These are phyloP conservation scores for Saccopteryx leptura DNA, from an alignment of 2,113 vertebrate genomes.

Conservation along the genomic window DNA sequence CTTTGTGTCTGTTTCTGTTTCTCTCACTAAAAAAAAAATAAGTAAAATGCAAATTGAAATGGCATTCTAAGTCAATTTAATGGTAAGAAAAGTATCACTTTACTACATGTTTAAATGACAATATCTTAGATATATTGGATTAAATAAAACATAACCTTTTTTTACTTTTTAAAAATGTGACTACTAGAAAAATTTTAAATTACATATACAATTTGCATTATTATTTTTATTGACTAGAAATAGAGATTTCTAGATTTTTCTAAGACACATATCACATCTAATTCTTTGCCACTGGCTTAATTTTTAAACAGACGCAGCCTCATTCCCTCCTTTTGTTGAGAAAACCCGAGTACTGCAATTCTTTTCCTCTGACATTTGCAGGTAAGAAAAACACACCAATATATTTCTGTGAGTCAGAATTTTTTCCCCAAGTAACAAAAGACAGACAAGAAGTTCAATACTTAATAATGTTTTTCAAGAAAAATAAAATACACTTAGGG, in stretches of 20 bases:
- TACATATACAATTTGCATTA: background rate
- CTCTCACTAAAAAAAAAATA: too few species aligned
- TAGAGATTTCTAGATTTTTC: background rate
- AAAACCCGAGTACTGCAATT: slow-evolving; percentile 90
- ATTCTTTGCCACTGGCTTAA: background rate
- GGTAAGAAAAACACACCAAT: slow-evolving; percentile 87
- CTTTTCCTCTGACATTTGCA: slow-evolving; percentile 98
- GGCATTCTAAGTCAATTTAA: background rate
- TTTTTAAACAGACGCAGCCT: slow-evolving; percentile 92
- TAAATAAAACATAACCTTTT: background rate
- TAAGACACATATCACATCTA: background rate
- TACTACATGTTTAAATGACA: background rate
- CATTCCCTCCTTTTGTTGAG: slow-evolving; percentile 94
- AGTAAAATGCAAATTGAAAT: background rate
- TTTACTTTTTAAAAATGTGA: background rate
- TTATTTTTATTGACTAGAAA: background rate
- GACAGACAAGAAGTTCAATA: background rate
- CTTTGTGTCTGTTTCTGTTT: too few species aligned
- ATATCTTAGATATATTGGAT: background rate
- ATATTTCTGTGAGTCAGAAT: background rate
- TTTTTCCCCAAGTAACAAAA: background rate
- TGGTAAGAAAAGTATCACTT: background rate
- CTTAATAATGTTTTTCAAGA: background rate
- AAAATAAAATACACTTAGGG: background rate
- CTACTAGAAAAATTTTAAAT: background rate